phyloP scores from a whole-genome alignment of 2,888 invertebrate species.

The Zaprionus obscuricornis region DNA sequence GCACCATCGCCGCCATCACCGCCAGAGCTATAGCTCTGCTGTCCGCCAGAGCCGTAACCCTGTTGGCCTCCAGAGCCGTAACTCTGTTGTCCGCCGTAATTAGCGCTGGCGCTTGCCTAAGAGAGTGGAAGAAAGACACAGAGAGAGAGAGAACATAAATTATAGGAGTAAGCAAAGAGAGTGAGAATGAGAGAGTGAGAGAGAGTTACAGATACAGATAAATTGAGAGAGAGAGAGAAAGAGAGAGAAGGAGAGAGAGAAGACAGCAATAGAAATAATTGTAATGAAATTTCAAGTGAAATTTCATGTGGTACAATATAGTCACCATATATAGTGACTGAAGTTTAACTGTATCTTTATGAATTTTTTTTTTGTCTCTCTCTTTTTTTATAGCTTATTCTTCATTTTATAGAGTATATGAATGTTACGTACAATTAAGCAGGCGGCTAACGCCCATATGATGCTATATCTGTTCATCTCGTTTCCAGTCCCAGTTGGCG shows the following conservation, averaged over 20 bases:
- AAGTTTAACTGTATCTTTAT: no score
- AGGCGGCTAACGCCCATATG: constrained; percentile 78
- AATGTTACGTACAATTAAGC: constrained; percentile 81
- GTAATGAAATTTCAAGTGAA: no score
- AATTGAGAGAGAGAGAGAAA: no score
- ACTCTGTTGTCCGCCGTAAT: constrained; percentile 51
- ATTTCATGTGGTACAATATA: no score
- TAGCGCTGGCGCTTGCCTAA: constrained; percentile 67
- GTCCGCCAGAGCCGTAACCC: constrained; percentile 51
- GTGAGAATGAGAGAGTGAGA: not conserved
- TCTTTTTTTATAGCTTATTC: no score
- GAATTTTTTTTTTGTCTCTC: no score
- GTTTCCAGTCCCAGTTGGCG: constrained; percentile 62
- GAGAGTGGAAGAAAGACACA: not conserved
- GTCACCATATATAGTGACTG: no score
- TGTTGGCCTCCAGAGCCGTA: constrained; percentile 47
- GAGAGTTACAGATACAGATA: no score
- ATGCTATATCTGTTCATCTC: constrained; percentile 78
- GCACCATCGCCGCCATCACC: constrained; percentile 49
- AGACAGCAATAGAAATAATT: no score
- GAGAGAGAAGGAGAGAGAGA: no score
- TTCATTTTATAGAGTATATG: no score
- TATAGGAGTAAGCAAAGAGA: not conserved
- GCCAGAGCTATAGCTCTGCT: constrained; percentile 35
- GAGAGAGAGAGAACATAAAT: not conserved